Percentiles rank a stretch among this genome's conserved stretches.
phyloP scores from a whole-genome alignment of 1,140 invertebrate genomes.

The Glossosoma conforme region DNA sequence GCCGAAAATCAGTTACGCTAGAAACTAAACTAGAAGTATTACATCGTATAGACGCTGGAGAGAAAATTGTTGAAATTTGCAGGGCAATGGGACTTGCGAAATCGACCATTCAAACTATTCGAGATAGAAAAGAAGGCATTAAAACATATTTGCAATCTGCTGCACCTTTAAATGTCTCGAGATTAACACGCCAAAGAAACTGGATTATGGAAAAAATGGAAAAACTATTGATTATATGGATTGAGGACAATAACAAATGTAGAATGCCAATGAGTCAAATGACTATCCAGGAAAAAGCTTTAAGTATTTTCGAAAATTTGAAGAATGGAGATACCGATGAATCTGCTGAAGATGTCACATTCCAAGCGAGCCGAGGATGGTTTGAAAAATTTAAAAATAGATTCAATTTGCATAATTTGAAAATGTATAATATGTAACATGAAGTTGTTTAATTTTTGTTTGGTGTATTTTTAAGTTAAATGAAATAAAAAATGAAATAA shows the following conservation, averaged over 20 bases:
- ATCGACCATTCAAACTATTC: conserved; percentile 31
- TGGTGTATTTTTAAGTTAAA: no score
- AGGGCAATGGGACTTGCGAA: conserved; percentile 28
- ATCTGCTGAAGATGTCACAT: conserved; percentile 23
- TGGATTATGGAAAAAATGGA: conserved; percentile 1
- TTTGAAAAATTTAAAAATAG: conserved; percentile 33
- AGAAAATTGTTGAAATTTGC: conserved; percentile 31
- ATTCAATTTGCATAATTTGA: conserved; percentile 8
- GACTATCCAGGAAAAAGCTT: conserved; percentile 32
- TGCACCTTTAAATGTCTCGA: conserved; percentile 28
- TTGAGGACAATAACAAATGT: no score
- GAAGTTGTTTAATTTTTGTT: no score
- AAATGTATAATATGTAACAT: no score
- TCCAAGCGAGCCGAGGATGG: conserved; percentile 28
- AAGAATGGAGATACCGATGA: conserved; percentile 26
- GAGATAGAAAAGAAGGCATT: conserved; percentile 29
- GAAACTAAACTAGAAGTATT: conserved; percentile 31
- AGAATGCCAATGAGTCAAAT: no score
- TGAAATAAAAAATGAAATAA: no score
- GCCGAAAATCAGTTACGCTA: conserved; percentile 29
- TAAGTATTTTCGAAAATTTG: conserved; percentile 32
- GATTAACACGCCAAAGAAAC: not conserved
- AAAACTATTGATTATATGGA: no score
- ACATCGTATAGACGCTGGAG: conserved; percentile 28
- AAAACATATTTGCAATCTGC: conserved; percentile 20